Base-by-base conservation (phyloP, 1,140 invertebrate genomes). In the Chironomus tepperi region DNA sequence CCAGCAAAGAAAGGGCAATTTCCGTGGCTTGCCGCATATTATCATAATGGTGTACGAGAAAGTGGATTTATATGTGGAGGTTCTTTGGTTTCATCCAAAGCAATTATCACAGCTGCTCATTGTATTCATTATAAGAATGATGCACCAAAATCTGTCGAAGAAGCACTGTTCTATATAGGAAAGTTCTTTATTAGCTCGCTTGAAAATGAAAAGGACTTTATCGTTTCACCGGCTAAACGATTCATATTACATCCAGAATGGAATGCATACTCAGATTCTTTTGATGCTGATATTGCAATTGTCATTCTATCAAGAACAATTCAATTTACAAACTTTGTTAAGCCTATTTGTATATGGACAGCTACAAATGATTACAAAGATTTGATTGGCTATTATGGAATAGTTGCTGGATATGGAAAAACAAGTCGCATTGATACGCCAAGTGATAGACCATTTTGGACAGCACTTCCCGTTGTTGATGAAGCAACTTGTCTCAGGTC, bases 11-110 rank as follows among this genome's bases (percentile, higher is more conserved):
- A 84, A 15, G 88, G 90, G 42, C 85, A 89, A 75, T 88, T 87
- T 80, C 91, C 91, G 0, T 93, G 90, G 90, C 83, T 90, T 75
- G 88, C 86, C 0, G 86, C 86, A 0, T 85, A 91, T 64, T 88
- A 87, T 76, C 76, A 70, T 12, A 70, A 70, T 70, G 65, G 65
- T 10, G 16, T 70, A 18, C 6, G 65, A 18, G 9, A 70, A 5
- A 70, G 6, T 19, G 65, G 65, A 8, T 70, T 70, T 19, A 70
- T 70, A 9, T 88, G 87, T 76, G 83, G 24, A 10, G 87, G 85
- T 0, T 85, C 86, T 2, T 78, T 89, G n/a, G 79, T 88, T 18
- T 88, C 87, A 1, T 77, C 82, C 7, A 82, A 82, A 3, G 85
- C 86, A 76, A 81, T 88, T 21, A 78, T 88, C 19, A 85, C 86